Base-by-base conservation (phyloP, 2,888 invertebrate genomes). In the Leptopilina drosophilae region DNA sequence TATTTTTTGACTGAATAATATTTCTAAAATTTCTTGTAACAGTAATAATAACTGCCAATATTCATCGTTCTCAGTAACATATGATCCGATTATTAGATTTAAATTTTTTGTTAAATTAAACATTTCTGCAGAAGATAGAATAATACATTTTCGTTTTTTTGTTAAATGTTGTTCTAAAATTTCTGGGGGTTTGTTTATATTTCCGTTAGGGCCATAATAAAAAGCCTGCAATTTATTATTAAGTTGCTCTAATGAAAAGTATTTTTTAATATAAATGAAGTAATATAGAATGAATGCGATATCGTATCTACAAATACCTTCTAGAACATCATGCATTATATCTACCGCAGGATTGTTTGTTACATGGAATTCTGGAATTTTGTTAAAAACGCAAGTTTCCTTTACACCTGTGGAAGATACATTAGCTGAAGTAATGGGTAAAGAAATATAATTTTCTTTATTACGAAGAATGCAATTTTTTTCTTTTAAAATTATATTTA, bases 61-160 rank as follows among this genome's bases (percentile, higher is more conserved):
- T 26, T 80, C 62, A 8, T 49, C 20, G 40, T 75, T 14, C 56
- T 78, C 46, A 9, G 75, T 59, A 62, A 82, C 64, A 20, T 62
- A 56, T 64, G 76, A 76, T 15, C 80, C 82, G 62, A 82, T 64
- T n/a, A 82, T 69, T 15, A 82, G 67, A 79, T 78, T 77, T 65
- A 79, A 64, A 69, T 81, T 64, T 14, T 59, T 14, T n/a, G n/a
- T n/a, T 7, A 85, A 79, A n/a, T 64, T 67, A 49, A 78, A 73
- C 85, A 85, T 83, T 81, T 83, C 82, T 42, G 83, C 77, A 12
- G 85, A 82, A 15, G 84, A 83, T 49, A 85, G 82, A 0, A 82
- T 78, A 15, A 82, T 56, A 26, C 56, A 80, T 20, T 20, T 20
- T 20, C 33, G 77, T 75, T 76, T 75, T 59, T 59, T 59, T 2